Evolutionary conservation across 2,888 invertebrate genomes (phyloP), one percentile per base, ranked within the genome.

Genomic region (Ischnus inquisitorius): DNA sequence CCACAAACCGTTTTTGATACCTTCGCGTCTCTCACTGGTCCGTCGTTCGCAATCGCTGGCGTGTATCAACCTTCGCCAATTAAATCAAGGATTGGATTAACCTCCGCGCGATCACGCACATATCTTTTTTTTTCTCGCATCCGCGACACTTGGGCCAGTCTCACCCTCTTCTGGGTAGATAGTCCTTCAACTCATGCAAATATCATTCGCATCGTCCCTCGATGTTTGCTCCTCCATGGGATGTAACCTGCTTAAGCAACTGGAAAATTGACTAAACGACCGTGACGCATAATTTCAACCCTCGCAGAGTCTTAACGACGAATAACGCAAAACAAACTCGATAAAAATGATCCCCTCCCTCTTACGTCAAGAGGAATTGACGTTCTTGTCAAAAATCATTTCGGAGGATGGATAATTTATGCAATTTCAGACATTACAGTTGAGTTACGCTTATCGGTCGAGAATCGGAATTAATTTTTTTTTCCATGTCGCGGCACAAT

Each of bases 221-320:
- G n/a, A n/a, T 22, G 39, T 51, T 43, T 22, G 19, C 60, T 39
- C 16, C 34, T 34, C 46, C 86, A 87, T 87, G 89, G 89, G 89
- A 90, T 89, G 90, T 91, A 90, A 89, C 87, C 87, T 87, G 89
- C 88, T 91, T 89, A 92, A 92, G 90, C 90, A 90, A 85, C 89
- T 87, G 92, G 91, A 92, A 92, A 92, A 92, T 92, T 91, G 90
- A 91, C 89, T 90, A 92, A 91, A 91, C 90, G 89, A 82, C 88
- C 89, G 86, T 87, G 89, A 72, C 43, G 83, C 54, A 75, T 71
- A 79, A 83, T 76, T 76, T 76, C 43, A 22, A 67, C 46, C 69
- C 60, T 43, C 25, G 43, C 72, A n/a, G 68, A 39, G 4, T 54
- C 34, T 54, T 25, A 54, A 8, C 28, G 39, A 62, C 74, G 75